These are phyloP conservation scores for Perccottus glenii DNA, from an alignment of 2,113 vertebrate species.

Conservation along the genomic window DNA sequence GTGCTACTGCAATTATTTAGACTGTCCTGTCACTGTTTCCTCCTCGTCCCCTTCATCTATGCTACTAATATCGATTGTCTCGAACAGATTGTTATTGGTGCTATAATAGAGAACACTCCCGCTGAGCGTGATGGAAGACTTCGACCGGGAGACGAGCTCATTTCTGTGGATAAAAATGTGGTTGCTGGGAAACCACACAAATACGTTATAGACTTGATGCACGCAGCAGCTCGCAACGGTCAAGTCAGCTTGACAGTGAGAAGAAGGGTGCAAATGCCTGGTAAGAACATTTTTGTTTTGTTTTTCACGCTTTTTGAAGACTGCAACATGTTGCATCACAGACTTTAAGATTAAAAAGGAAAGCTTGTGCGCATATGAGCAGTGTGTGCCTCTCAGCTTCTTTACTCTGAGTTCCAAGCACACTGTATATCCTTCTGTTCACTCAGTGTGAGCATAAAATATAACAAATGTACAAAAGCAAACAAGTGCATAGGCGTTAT, in stretches of 20 bases:
- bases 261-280: constrained; percentile 88
- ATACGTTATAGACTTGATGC: constrained; percentile 99
- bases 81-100: constrained; percentile 95
- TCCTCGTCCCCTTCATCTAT: constrained; percentile 48
- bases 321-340: constrained; percentile 28
- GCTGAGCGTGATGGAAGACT: constrained; percentile 96
- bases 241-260: constrained; percentile 97
- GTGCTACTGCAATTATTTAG: constrained; percentile 10
- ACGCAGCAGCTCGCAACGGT: constrained; percentile 94
- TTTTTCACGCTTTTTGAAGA: constrained; percentile 25
- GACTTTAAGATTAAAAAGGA: constrained; percentile 22
- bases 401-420: constrained; percentile 16
- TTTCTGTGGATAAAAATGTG: constrained; percentile 96
- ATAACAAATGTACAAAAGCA: not conserved
- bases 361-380: constrained; percentile 21
- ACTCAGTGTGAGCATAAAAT: constrained; percentile 12
- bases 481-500: constrained; percentile 8
- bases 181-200: constrained; percentile 97
- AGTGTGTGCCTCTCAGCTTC: constrained; percentile 19
- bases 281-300: constrained; percentile 73
- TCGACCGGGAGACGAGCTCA: constrained; percentile 93
- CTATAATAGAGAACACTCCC: constrained; percentile 97
- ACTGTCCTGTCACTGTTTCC: constrained; percentile 20
- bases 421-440: constrained; percentile 31
- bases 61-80: constrained; percentile 67